Conservation (phyloP, 2,113 vertebrate genomes). For the Percina caprodes region DNA sequence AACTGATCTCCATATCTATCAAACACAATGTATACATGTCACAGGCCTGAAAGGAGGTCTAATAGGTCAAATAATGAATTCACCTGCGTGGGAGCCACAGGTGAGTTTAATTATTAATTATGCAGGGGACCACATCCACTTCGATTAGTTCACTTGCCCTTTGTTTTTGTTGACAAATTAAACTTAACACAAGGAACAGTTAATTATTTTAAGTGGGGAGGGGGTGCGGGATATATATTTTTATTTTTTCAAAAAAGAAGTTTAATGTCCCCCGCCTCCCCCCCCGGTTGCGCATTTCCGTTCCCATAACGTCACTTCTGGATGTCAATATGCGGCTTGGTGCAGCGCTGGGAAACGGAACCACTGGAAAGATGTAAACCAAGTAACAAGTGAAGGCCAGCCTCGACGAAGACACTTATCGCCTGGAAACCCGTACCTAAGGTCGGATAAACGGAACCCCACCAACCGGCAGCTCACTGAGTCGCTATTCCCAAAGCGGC, state of each 20-base stretch:
- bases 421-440: not conserved
- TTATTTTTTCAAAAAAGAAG: not conserved
- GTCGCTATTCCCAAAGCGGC: slow-evolving; percentile 30
- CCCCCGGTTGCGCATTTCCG: slow-evolving; percentile 78
- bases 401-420: slow-evolving; percentile 18
- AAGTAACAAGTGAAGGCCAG: slow-evolving; percentile 34
- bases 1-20: too few species aligned
- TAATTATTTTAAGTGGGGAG: too few species aligned
- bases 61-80: too few species aligned
- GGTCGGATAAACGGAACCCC: not conserved
- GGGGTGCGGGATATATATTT: too few species aligned
- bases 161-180: too few species aligned
- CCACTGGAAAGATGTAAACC: slow-evolving; percentile 78
- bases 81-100: too few species aligned
- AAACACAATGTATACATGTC: too few species aligned
- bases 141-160: too few species aligned
- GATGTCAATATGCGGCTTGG: slow-evolving; percentile 81
- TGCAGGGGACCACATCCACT: too few species aligned
- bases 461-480: not conserved
- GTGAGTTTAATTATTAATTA: too few species aligned
- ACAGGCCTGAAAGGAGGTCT: too few species aligned
- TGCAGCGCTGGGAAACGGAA: slow-evolving; percentile 75
- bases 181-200: too few species aligned
- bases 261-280: slow-evolving; percentile 25
- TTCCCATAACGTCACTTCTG: slow-evolving; percentile 80